These are phyloP conservation scores for Sardinella longiceps DNA, from an alignment of 2,797 vertebrate genomes.

Conservation along the genomic window DNA sequence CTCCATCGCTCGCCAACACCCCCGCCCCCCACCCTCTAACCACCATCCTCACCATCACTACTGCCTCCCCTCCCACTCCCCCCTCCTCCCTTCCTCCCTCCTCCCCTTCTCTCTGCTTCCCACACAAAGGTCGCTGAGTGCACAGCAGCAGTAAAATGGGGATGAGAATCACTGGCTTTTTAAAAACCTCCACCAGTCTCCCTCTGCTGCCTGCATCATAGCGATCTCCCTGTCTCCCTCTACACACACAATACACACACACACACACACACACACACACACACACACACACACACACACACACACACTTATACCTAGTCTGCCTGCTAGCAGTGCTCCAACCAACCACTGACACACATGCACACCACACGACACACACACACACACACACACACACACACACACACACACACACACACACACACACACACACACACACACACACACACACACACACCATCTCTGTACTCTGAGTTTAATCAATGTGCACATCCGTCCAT, in stretches of 20 bases:
- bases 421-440: neutral
- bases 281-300: constrained; percentile 1
- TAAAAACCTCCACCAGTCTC: neutral
- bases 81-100: neutral
- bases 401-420: neutral
- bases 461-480: constrained; percentile 17
- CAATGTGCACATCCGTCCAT: constrained; percentile 15
- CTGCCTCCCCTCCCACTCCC: neutral
- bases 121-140: constrained; percentile 11
- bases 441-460: neutral
- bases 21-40: neutral
- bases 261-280: constrained; percentile 10
- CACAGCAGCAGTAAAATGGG: neutral
- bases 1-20: neutral
- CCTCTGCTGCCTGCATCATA: neutral
- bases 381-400: neutral
- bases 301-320: neutral
- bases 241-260: neutral
- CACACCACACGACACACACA: no score
- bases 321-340: no score
- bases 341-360: neutral
- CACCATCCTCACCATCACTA: neutral
- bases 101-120: neutral
- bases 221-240: neutral
- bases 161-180: constrained; percentile 6